phyloP scores from a whole-genome alignment of 2,797 vertebrate species.

The Oreochromis grahami region DNA sequence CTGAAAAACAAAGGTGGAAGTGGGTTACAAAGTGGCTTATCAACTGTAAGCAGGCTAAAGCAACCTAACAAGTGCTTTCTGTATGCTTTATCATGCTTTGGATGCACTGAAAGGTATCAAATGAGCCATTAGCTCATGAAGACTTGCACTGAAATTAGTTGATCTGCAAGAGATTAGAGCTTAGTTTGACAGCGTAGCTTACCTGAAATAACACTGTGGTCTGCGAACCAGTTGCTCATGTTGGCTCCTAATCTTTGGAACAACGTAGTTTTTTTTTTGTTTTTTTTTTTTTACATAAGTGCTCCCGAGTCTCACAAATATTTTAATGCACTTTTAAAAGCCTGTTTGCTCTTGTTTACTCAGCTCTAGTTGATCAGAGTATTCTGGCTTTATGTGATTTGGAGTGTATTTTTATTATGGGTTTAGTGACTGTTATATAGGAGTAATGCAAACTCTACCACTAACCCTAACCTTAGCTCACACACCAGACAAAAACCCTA shows the following conservation, averaged over 20 bases:
- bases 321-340: neutral
- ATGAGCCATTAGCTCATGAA: neutral
- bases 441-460: neutral
- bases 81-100: neutral
- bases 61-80: neutral
- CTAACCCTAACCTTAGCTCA: neutral
- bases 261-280: neutral
- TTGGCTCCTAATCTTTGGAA: neutral
- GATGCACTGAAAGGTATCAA: neutral
- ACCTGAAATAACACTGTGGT: neutral
- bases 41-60: neutral
- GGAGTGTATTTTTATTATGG: neutral
- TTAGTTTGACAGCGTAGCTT: neutral
- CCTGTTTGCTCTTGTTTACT: neutral
- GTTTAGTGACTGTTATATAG: neutral
- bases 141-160: neutral
- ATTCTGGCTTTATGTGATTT: neutral
- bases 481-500: neutral
- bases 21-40: neutral
- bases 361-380: neutral
- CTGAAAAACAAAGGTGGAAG: neutral
- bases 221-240: neutral
- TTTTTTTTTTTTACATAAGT: neutral
- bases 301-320: fast-evolving
- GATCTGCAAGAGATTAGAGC: neutral